A percentile compares a stretch with the other conserved stretches of the same genome.
phyloP scores from a whole-genome alignment of 2,888 invertebrate species.

The Agrotis clavis region DNA sequence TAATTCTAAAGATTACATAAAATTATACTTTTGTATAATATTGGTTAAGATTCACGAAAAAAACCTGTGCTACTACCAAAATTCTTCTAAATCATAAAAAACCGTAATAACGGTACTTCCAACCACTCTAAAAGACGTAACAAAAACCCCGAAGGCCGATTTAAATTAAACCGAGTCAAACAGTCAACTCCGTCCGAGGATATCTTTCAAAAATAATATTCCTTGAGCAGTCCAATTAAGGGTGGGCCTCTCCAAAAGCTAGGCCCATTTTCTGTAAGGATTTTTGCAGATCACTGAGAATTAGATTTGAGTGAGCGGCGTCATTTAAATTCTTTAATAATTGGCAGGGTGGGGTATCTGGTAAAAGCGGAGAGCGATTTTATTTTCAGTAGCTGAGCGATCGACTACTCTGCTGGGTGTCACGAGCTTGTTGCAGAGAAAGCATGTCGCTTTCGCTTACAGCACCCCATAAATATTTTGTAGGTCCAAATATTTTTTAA shows the following conservation, averaged over 20 bases:
- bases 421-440: no score
- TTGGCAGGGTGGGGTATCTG: slow-evolving; percentile 51
- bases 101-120: background rate
- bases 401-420: no score
- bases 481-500: no score
- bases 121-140: slow-evolving; percentile 7
- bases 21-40: no score
- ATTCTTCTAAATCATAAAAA: background rate
- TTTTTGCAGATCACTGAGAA: slow-evolving; percentile 73
- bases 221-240: slow-evolving; percentile 71
- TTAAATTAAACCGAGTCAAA: slow-evolving; percentile 55
- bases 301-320: slow-evolving; percentile 75
- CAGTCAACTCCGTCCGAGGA: slow-evolving; percentile 36
- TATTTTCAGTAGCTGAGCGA: no score
- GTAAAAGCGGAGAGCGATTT: slow-evolving; percentile 1
- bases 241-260: slow-evolving; percentile 63
- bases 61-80: background rate
- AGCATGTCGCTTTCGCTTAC: no score
- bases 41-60: no score
- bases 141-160: slow-evolving; percentile 29
- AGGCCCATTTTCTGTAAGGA: slow-evolving; percentile 71
- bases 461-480: no score
- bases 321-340: slow-evolving; percentile 79
- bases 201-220: slow-evolving; percentile 69
- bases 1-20: no score